Evolutionary conservation across 2,888 invertebrate genomes (phyloP).

Genomic region (Gastracanthus pulcherrimus): DNA sequence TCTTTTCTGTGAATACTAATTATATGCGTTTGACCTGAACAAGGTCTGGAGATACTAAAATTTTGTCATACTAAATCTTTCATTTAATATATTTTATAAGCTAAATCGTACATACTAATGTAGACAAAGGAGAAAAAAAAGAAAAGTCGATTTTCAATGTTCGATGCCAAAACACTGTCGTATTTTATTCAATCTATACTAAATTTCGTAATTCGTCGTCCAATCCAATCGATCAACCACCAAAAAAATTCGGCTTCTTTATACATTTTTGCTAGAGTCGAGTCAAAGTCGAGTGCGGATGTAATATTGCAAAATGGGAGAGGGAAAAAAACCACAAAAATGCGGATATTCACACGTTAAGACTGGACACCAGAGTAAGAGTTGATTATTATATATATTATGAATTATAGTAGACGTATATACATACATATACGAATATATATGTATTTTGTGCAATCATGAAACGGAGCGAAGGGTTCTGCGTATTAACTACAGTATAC

Average conservation of each 20-base stretch:
- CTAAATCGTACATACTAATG: slow-evolving; percentile 15
- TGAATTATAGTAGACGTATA: slow-evolving; percentile 57
- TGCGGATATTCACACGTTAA: slow-evolving; percentile 62
- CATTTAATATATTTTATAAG: slow-evolving; percentile 32
- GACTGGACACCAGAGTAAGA: slow-evolving; percentile 68
- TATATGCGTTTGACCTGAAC: slow-evolving; percentile 6
- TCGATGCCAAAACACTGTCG: slow-evolving; percentile 59
- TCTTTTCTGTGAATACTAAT: slow-evolving; percentile 24
- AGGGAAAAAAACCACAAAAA: slow-evolving; percentile 31
- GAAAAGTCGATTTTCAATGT: slow-evolving; percentile 57
- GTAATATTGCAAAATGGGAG: slow-evolving; percentile 18
- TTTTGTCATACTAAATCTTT: slow-evolving; percentile 2
- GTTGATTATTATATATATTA: slow-evolving; percentile 61
- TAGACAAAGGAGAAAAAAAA: slow-evolving; percentile 22
- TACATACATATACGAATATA: slow-evolving; percentile 54
- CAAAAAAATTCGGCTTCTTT: slow-evolving; percentile 56
- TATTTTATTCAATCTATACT: slow-evolving; percentile 49
- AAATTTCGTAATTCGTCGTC: slow-evolving; percentile 45
- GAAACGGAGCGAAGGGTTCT: slow-evolving; percentile 57
- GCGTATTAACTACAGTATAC: slow-evolving; percentile 48
- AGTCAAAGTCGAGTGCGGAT: slow-evolving; percentile 47
- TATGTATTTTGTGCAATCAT: slow-evolving; percentile 70
- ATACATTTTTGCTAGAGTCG: slow-evolving; percentile 37
- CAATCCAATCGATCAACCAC: slow-evolving; percentile 47
- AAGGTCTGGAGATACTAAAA: slow-evolving; percentile 1